Evolutionary conservation across 2,113 vertebrate genomes (phyloP).

Genomic region (Apeltes quadracus): DNA sequence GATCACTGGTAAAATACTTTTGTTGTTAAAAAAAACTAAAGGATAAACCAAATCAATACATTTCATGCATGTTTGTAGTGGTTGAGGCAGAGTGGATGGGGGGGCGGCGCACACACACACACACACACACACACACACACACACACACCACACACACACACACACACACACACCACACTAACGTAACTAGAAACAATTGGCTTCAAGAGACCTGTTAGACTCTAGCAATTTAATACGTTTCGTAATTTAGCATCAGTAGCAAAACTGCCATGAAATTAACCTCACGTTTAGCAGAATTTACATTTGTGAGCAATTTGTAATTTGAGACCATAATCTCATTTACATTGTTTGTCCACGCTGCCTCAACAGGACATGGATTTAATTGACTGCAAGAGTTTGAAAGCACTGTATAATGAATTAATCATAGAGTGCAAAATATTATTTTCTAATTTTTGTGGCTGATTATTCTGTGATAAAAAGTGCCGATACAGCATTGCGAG

Average conservation of each 20-base stretch:
- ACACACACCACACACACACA: no score
- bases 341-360: slow-evolving; percentile 15
- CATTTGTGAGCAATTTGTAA: slow-evolving; percentile 27
- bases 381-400: slow-evolving; percentile 30
- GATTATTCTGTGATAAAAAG: slow-evolving; percentile 45
- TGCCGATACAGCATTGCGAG: slow-evolving; percentile 19
- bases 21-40: background rate
- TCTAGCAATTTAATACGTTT: background rate
- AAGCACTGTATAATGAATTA: slow-evolving; percentile 25
- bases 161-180: background rate
- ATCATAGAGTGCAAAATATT: slow-evolving; percentile 16
- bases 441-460: slow-evolving; percentile 32
- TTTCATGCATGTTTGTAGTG: background rate
- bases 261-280: slow-evolving; percentile 28
- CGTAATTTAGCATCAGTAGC: background rate
- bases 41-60: background rate
- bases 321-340: slow-evolving; percentile 10
- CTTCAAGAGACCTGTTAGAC: slow-evolving; percentile 2
- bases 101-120: no score
- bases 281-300: slow-evolving; percentile 31
- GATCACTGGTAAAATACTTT: background rate
- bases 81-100: background rate
- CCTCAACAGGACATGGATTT: slow-evolving; percentile 22
- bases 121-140: no score
- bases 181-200: slow-evolving; percentile 28